Percentiles rank a stretch among this genome's conserved stretches.
These are phyloP conservation scores for Heliconius sara DNA, from an alignment of 2,888 invertebrate genomes.

Conservation along the genomic window DNA sequence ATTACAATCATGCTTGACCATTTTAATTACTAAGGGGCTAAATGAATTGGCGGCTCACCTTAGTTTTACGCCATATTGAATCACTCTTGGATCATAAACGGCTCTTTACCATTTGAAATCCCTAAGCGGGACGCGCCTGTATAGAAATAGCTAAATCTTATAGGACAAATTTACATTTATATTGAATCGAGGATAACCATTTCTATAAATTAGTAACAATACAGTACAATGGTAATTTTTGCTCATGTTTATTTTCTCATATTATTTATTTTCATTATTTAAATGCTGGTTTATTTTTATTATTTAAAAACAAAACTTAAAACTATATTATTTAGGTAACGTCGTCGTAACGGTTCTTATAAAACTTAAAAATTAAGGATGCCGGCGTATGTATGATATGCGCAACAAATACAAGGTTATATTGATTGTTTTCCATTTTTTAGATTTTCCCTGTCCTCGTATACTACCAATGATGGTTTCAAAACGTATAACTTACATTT, in stretches of 20 bases:
- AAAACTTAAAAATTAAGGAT: background rate
- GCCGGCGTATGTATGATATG: background rate
- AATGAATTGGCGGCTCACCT: background rate
- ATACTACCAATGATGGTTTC: background rate
- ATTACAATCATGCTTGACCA: background rate
- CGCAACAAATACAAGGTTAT: background rate
- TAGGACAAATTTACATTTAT: conserved; percentile 8
- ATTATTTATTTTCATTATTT: background rate
- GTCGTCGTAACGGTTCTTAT: too few relatives aligned
- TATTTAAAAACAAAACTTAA: background rate
- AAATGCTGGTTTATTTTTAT: background rate
- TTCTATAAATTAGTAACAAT: background rate
- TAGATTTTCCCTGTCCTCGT: background rate
- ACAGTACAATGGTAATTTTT: background rate
- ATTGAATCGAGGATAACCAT: background rate
- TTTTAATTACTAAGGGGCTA: background rate
- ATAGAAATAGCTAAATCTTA: background rate
- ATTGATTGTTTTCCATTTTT: background rate
- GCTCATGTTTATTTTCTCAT: background rate
- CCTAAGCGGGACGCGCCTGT: background rate
- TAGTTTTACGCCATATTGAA: background rate
- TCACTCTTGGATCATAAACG: conserved; percentile 6
- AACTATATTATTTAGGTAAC: too few relatives aligned
- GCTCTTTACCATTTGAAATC: background rate
- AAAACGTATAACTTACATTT: conserved; percentile 17